A percentile compares a stretch with the other conserved stretches of the same genome.
These are phyloP conservation scores for Sylvilagus bachmani DNA, from an alignment of 2,113 vertebrate species.

Conservation along the genomic window DNA sequence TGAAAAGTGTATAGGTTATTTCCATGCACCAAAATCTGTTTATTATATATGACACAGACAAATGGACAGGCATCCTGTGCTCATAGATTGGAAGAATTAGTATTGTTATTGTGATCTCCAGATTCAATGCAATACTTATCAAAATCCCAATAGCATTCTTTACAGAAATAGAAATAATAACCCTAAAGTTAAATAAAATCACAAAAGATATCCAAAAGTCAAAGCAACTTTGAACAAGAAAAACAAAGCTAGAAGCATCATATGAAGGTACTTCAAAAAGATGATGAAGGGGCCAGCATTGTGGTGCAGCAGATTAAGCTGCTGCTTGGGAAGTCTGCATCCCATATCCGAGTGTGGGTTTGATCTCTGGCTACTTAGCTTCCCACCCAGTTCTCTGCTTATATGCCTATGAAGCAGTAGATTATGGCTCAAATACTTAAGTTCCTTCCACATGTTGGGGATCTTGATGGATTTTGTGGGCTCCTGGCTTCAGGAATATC, in stretches of 20 bases:
- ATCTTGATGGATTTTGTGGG: no score
- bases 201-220: background rate
- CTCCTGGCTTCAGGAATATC: no score
- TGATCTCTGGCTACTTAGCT: no score
- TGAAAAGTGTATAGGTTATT: constrained; percentile 60
- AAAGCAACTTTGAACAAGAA: constrained; percentile 3
- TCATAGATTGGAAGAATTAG: background rate
- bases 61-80: background rate
- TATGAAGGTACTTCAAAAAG: background rate
- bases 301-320: no score
- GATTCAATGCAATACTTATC: background rate
- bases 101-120: background rate
- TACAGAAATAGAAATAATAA: constrained; percentile 23
- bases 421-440: no score
- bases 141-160: background rate
- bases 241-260: background rate
- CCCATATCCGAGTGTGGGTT: no score
- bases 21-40: constrained; percentile 59
- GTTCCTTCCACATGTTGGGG: no score
- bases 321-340: no score
- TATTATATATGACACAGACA: background rate
- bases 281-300: no score
- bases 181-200: background rate
- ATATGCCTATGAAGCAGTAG: no score
- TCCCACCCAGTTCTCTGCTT: no score